phyloP scores from a whole-genome alignment of 2,888 invertebrate species.

The Drosophila atripex region DNA sequence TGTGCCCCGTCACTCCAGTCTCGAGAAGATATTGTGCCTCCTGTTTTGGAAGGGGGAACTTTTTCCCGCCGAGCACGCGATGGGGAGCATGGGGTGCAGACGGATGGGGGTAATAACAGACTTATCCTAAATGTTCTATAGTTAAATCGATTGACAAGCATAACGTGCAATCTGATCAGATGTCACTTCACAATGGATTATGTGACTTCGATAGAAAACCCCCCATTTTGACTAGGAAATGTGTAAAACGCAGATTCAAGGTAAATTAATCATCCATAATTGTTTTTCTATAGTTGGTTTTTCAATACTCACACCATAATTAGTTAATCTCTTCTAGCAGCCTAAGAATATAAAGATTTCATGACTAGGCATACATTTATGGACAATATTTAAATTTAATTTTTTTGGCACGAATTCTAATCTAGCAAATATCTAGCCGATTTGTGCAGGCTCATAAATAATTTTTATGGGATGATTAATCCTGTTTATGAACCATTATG shows the following conservation, averaged over 20 bases:
- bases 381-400: no score
- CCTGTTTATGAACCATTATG: background rate
- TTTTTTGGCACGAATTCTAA: no score
- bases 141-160: conserved; percentile 31
- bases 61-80: conserved; percentile 26
- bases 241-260: conserved; percentile 4
- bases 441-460: conserved; percentile 25
- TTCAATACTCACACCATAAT: conserved; percentile 1
- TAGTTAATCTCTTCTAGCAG: background rate
- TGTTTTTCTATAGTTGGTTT: conserved; percentile 9
- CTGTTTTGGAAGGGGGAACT: conserved; percentile 28
- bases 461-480: conserved; percentile 7
- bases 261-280: conserved; percentile 5
- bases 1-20: conserved; percentile 20
- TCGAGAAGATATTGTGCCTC: conserved; percentile 20
- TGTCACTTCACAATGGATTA: conserved; percentile 25
- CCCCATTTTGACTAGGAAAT: conserved; percentile 11
- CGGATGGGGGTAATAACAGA: background rate
- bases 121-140: conserved; percentile 5
- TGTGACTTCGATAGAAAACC: conserved; percentile 8
- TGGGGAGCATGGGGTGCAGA: conserved; percentile 26
- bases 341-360: background rate
- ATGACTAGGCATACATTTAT: no score
- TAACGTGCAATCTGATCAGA: conserved; percentile 24
- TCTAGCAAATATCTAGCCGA: conserved; percentile 7